phyloP scores from a whole-genome alignment of 2,888 invertebrate genomes.

The Athalia cordata region DNA sequence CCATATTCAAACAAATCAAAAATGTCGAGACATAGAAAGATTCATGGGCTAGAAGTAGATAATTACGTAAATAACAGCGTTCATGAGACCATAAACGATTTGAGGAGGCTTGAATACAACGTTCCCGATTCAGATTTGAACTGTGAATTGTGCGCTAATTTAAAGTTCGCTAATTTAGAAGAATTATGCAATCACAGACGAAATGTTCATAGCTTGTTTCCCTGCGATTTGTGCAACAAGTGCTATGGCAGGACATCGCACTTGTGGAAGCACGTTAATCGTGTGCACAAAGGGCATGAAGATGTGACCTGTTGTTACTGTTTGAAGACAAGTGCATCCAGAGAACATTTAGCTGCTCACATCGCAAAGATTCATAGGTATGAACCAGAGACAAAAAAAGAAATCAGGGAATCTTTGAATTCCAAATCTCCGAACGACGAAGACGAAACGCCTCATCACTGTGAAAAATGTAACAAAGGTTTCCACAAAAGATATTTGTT shows the following conservation, averaged over 20 bases:
- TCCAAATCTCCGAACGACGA: constrained; percentile 70
- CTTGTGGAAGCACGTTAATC: constrained; percentile 79
- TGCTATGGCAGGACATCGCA: constrained; percentile 79
- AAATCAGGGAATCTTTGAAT: constrained; percentile 64
- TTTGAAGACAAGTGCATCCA: constrained; percentile 77
- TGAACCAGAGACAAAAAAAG: constrained; percentile 66
- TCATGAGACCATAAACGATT: constrained; percentile 54
- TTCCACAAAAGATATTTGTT: constrained; percentile 77
- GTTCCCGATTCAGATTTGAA: constrained; percentile 57
- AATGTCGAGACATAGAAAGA: constrained; percentile 74
- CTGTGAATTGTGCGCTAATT: constrained; percentile 67
- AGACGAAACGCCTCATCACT: constrained; percentile 75
- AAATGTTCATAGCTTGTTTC: constrained; percentile 76
- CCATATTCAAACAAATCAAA: constrained; percentile 75
- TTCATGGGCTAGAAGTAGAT: constrained; percentile 70
- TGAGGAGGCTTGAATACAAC: constrained; percentile 41
- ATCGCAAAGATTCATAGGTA: constrained; percentile 75
- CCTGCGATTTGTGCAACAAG: constrained; percentile 79
- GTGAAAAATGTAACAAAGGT: constrained; percentile 76
- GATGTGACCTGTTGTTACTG: constrained; percentile 78
- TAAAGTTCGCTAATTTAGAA: constrained; percentile 73
- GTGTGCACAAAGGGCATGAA: constrained; percentile 77
- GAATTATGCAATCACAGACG: constrained; percentile 76
- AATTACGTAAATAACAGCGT: constrained; percentile 49
- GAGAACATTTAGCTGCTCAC: constrained; percentile 77